Base-by-base conservation (phyloP, 2,797 vertebrate species). In the Microctenopoma stevenorrisi region DNA sequence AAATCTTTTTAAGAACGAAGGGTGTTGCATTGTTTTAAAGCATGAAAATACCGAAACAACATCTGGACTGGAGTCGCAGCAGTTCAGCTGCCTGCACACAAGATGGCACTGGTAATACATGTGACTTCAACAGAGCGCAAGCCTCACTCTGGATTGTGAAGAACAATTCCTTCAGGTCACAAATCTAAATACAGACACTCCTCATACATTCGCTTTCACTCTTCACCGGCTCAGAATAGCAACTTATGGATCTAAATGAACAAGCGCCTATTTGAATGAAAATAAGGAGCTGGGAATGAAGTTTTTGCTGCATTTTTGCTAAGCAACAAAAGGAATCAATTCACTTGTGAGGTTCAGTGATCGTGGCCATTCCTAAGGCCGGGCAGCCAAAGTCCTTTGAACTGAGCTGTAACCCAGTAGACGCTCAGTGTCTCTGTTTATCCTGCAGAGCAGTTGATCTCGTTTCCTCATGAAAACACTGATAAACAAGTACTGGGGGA, bases 21-120 rank as follows among this genome's bases (percentile, higher is more conserved):
- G 42, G 15, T 76, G 48, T 10, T 22, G n/a, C 37, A 0, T 15
- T 25, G 25, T 37, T 80, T 62, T 66, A 42, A 55, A 49, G 68
- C 53, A 37, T 25, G 7, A 64, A 35, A 53, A 60, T 25, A 15
- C 26, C 33, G 43, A 18, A 40, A 66, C 47, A 59, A 43, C 35
- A 66, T 49, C 47, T 77, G 63, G 46, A 61, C 79, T 66, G 61
- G 72, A 54, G 11, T 37, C 13, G 54, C 13, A 18, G 55, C 66
- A 87, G 71, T 82, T 25, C 69, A 50, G 28, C 7, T 28, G 33
- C 33, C 7, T 46, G 1, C 22, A 56, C 94, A 88, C 88, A 72
- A 89, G 94, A 90, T 92, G 94, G 92, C 94, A 94, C 86, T 95
- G 78, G 86, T 82, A 68, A 64, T 83, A 87, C 93, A 87, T 5